phyloP scores from a whole-genome alignment of 2,888 invertebrate genomes.

The Microctonus brassicae region DNA sequence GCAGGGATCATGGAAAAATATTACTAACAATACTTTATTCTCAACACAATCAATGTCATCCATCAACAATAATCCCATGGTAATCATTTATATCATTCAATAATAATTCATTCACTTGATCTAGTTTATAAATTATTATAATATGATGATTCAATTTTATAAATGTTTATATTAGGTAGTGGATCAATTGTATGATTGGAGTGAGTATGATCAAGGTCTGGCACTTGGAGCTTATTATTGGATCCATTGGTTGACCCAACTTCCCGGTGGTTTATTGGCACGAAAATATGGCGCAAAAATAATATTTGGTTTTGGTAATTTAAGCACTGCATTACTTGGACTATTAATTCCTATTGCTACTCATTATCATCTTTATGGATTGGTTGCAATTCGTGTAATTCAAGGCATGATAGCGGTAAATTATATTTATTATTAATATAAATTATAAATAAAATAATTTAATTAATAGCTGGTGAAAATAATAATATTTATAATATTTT shows the following conservation, averaged over 20 bases:
- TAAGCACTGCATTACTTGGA: constrained; percentile 76
- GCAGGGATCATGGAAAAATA: constrained; percentile 16
- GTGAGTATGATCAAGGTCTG: constrained; percentile 76
- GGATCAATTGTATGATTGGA: constrained; percentile 73
- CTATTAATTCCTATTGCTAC: constrained; percentile 78
- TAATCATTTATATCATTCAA: constrained; percentile 26
- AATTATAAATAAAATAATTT: background rate
- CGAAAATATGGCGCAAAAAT: constrained; percentile 80
- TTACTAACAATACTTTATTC: constrained; percentile 28
- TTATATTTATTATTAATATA: constrained; percentile 39
- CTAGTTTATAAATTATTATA: constrained; percentile 8
- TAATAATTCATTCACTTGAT: constrained; percentile 25
- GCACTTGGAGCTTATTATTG: constrained; percentile 80
- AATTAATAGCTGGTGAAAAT: background rate
- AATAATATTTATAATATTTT: background rate
- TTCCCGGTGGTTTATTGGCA: constrained; percentile 80
- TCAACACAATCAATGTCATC: constrained; percentile 37
- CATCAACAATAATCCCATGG: constrained; percentile 35
- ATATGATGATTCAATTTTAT: constrained; percentile 19
- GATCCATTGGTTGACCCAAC: constrained; percentile 79
- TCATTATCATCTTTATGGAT: constrained; percentile 72
- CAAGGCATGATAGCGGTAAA: constrained; percentile 81
- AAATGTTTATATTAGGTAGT: constrained; percentile 38
- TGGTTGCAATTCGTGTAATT: constrained; percentile 75
- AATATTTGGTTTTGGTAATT: constrained; percentile 78